Base-by-base conservation (phyloP, 92 coral and sea anemone species). In the Blastomussa wellsi region DNA sequence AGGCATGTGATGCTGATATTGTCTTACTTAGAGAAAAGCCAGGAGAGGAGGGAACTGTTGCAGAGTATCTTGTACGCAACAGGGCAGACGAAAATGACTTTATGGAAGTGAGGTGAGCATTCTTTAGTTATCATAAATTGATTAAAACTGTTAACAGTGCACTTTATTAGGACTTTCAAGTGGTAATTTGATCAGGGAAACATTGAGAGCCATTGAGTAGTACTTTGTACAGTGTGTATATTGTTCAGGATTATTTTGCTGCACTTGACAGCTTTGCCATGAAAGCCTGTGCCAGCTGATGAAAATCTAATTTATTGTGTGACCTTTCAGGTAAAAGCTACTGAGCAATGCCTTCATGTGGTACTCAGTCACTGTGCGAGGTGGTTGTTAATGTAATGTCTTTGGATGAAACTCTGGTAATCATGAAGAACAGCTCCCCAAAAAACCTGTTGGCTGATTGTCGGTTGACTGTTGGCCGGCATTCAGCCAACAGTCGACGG, bases 91-190 rank as follows among this genome's bases (percentile, higher is more conserved):
- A 96, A 39, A 91, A 93, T 88, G 99, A 96, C 73, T 96, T 96
- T 41, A 94, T 96, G 95, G 99, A 96, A 95, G 95, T 96, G 78
- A 90, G 99, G 99, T 96, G 80, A 64, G 68, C 1, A 62, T 62
- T 22, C 32, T 59, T n/a, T 59, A 5, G 28, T 7, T 59, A 59
- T 55, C 44, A 39, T 39, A 39, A 39, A 39, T 4, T 44, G 7
- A 44, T 44, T 13, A 44, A 0, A 13, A 0, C 11, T 44, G 11
- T 44, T 13, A 44, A 44, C n/a, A n/a, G n/a, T n/a, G n/a, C n/a
- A n/a, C n/a, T 4, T 44, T 44, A 44, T 44, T 13, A 44, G 5
- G 49, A 0, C 11, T 44, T 6, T 44, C 49, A 44, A 44, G 49
- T 44, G 44, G 44, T 39, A 39, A 3, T 39, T 39, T 39, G 44